These are phyloP conservation scores for Lagopus muta DNA, from an alignment of 2,113 vertebrate genomes.

Conservation along the genomic window DNA sequence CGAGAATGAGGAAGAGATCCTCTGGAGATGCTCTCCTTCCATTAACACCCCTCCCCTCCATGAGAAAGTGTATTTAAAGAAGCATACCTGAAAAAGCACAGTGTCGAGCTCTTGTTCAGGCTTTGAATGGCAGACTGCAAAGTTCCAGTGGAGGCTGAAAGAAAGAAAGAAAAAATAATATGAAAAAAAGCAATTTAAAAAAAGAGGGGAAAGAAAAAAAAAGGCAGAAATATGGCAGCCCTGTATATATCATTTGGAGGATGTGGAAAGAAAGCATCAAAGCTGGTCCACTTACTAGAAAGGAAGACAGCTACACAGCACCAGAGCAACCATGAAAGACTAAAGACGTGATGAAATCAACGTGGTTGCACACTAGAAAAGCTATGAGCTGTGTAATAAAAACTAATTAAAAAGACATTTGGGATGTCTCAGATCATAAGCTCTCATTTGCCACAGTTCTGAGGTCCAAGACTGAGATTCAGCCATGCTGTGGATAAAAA, in stretches of 20 bases:
- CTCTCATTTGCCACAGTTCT: not conserved
- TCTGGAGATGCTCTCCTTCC: not conserved
- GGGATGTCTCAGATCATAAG: not conserved
- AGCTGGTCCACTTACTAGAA: not conserved
- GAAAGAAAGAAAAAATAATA: not conserved
- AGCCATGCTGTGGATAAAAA: not conserved
- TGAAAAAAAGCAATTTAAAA: not conserved
- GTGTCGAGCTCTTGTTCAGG: not conserved
- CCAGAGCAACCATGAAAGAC: not conserved
- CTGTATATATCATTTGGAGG: accelerated
- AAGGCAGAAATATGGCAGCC: not conserved
- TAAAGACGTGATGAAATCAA: not conserved
- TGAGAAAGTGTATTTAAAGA: not conserved
- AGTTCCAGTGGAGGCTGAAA: not conserved
- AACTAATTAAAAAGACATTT: conserved; percentile 12
- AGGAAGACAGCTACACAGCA: not conserved
- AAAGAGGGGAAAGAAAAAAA: not conserved
- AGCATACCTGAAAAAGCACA: not conserved
- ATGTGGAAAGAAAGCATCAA: not conserved
- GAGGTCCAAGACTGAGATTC: accelerated
- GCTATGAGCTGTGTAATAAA: not conserved
- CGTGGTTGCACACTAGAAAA: not conserved
- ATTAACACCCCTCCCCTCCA: accelerated
- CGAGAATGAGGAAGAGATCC: not conserved
- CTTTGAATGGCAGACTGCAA: accelerated